Conservation (phyloP, 2,113 vertebrate species). For the Microcebus jonahi region DNA sequence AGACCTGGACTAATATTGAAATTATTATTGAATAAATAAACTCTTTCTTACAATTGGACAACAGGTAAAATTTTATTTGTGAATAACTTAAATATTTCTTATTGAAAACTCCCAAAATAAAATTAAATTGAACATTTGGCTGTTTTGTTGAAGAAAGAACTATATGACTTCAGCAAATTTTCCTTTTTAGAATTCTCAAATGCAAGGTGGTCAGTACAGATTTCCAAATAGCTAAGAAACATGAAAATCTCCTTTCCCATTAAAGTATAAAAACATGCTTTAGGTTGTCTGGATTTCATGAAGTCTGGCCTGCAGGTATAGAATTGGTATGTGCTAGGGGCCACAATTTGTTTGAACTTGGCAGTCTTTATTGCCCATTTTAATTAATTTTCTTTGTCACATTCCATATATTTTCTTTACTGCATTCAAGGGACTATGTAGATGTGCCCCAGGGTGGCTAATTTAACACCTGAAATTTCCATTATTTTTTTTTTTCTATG, state of each 20-base stretch:
- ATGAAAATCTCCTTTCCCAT: conserved; percentile 46
- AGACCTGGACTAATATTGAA: not conserved
- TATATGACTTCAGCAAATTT: not conserved
- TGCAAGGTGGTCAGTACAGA: conserved; percentile 27
- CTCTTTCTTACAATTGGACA: not conserved
- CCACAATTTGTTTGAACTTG: conserved; percentile 74
- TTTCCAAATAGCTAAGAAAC: conserved; percentile 53
- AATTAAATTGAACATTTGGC: not conserved
- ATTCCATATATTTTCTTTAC: conserved; percentile 80
- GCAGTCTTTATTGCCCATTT: conserved; percentile 60
- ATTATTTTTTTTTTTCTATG: not conserved
- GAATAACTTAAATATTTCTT: not conserved
- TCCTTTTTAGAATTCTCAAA: conserved; percentile 51
- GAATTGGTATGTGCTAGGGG: not conserved
- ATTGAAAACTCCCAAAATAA: not conserved
- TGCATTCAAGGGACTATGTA: conserved; percentile 68
- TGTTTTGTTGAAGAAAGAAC: not conserved
- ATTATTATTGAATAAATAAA: not conserved
- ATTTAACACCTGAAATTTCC: conserved; percentile 69
- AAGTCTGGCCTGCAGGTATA: conserved; percentile 64
- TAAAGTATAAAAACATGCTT: conserved; percentile 62
- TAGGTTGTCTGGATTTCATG: conserved; percentile 73
- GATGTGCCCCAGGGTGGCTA: not conserved
- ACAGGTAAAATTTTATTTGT: not conserved
- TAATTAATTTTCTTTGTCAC: conserved; percentile 80